These are phyloP conservation scores for Nyctibius bracteatus DNA, from an alignment of 2,113 vertebrate genomes.

Conservation along the genomic window DNA sequence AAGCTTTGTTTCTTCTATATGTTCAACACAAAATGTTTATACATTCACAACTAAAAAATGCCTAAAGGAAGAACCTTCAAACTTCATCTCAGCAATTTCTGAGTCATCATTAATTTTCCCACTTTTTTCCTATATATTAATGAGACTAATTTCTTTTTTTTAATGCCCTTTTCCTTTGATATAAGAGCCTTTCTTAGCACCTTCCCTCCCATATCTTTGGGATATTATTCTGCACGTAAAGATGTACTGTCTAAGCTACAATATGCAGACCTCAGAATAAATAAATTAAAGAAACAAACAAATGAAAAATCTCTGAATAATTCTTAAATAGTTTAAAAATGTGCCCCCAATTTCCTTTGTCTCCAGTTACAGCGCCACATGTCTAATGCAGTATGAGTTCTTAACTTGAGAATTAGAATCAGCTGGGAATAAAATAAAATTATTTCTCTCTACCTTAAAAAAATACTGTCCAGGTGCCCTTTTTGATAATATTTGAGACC, in stretches of 20 bases:
- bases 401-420: not conserved
- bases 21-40: not conserved
- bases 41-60: constrained; percentile 7
- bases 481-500: not conserved
- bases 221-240: not conserved
- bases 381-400: not conserved
- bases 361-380: not conserved
- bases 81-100: not conserved
- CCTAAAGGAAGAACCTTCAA: not conserved
- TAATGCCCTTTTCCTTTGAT: constrained; percentile 1
- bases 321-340: not conserved
- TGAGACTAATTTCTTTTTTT: constrained; percentile 38
- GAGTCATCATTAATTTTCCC: constrained; percentile 27
- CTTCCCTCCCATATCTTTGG: not conserved
- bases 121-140: constrained; percentile 30
- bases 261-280: not conserved
- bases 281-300: constrained; percentile 6
- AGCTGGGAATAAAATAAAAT: not conserved
- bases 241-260: not conserved
- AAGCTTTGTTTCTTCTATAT: not conserved
- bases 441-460: not conserved
- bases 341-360: not conserved
- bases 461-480: not conserved
- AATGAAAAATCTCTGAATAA: not conserved
- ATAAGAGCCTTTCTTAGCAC: constrained; percentile 21